These are phyloP conservation scores for Chelon labrosus DNA, from an alignment of 2,797 vertebrate genomes.

Conservation along the genomic window DNA sequence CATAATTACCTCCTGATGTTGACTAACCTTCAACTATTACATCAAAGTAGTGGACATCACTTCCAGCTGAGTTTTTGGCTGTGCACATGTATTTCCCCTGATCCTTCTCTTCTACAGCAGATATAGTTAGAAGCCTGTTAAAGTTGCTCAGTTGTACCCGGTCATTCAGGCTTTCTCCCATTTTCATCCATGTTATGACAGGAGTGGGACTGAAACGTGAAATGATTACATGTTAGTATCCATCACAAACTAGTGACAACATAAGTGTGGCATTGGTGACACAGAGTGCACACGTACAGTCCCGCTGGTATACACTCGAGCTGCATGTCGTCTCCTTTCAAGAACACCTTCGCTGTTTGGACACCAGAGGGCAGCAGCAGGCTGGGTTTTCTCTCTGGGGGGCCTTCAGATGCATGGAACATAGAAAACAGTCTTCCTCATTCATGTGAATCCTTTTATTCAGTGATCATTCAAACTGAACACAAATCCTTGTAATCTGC, in stretches of 20 bases:
- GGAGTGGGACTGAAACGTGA: slow-evolving; percentile 90
- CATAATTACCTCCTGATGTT: slow-evolving; percentile 14
- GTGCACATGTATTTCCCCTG: slow-evolving; percentile 91
- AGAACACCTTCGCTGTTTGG: slow-evolving; percentile 79
- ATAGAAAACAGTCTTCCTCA: slow-evolving; percentile 27
- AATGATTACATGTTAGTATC: slow-evolving; percentile 3
- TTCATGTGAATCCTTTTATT: slow-evolving; percentile 11
- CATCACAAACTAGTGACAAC: neutral
- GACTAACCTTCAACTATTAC: slow-evolving; percentile 92
- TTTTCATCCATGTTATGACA: slow-evolving; percentile 87
- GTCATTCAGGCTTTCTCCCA: slow-evolving; percentile 79
- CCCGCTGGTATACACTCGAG: slow-evolving; percentile 95
- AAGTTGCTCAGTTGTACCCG: slow-evolving; percentile 79
- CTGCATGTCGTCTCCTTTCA: slow-evolving; percentile 88
- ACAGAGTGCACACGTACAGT: slow-evolving; percentile 86
- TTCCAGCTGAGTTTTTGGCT: slow-evolving; percentile 87
- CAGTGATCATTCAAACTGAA: slow-evolving; percentile 11
- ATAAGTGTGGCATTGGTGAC: neutral
- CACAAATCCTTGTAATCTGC: neutral
- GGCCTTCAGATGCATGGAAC: slow-evolving; percentile 73
- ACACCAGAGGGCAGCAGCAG: slow-evolving; percentile 91
- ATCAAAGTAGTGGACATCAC: slow-evolving; percentile 85
- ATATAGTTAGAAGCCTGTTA: slow-evolving; percentile 88
- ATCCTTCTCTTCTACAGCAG: slow-evolving; percentile 82
- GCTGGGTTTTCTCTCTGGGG: slow-evolving; percentile 87